A percentile compares a stretch with the other conserved stretches of the same genome.
These are phyloP conservation scores for Alouatta caraya DNA, from an alignment of 2,797 vertebrate species.

Conservation along the genomic window DNA sequence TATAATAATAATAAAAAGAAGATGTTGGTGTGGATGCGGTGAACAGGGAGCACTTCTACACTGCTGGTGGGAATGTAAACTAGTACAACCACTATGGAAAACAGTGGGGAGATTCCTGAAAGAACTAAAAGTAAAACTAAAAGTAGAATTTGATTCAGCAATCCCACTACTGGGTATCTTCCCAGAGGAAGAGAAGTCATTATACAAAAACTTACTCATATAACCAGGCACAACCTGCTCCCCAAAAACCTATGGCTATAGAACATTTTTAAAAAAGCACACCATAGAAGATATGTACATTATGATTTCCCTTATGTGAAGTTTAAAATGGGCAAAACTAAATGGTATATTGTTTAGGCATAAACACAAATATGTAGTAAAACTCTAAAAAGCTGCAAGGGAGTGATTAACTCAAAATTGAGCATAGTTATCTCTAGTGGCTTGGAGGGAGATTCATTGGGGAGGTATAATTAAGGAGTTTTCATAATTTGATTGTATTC, in stretches of 20 bases:
- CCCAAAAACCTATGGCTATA: background rate
- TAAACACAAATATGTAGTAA: background rate
- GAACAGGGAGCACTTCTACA: background rate
- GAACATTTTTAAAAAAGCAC: background rate
- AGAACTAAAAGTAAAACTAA: background rate
- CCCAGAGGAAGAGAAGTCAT: background rate
- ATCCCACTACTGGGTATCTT: background rate
- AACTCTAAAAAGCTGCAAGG: background rate
- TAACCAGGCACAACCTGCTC: background rate
- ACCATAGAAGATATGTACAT: background rate
- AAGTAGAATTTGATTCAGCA: background rate
- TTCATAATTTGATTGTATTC: background rate
- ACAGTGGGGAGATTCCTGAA: background rate
- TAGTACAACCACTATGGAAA: background rate
- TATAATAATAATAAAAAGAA: background rate
- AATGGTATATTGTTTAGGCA: background rate
- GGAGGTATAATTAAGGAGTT: background rate
- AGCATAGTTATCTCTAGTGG: background rate
- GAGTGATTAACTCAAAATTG: background rate
- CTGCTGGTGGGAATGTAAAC: background rate
- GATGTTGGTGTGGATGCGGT: background rate
- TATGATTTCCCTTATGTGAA: background rate
- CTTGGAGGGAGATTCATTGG: background rate
- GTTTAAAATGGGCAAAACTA: background rate
- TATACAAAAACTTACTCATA: background rate